These are phyloP conservation scores for Drosophila pruinosa DNA, from an alignment of 1,140 invertebrate species.

Conservation along the genomic window DNA sequence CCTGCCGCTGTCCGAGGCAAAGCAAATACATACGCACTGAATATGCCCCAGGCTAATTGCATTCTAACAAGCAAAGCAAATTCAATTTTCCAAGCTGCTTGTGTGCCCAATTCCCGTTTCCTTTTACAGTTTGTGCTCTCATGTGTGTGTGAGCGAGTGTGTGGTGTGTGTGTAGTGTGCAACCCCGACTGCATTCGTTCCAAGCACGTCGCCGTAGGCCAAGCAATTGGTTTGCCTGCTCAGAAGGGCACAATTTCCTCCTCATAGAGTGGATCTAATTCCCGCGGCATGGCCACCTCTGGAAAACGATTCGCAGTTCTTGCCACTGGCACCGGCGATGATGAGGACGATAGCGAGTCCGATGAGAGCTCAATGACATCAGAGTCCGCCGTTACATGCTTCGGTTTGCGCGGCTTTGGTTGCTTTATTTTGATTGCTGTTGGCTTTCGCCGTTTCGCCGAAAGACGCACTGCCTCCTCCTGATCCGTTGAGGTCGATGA, in stretches of 20 bases:
- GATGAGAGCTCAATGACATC: conserved; percentile 70
- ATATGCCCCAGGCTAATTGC: conserved; percentile 74
- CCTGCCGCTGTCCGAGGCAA: conserved; percentile 31
- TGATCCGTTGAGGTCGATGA: conserved; percentile 61
- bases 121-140: conserved; percentile 4
- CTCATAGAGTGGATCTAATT: conserved; percentile 66
- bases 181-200: conserved; percentile 69
- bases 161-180: conserved; percentile 3
- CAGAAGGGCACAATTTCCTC: conserved; percentile 67
- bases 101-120: conserved; percentile 20
- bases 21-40: conserved; percentile 46
- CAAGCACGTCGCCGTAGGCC: conserved; percentile 57
- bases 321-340: conserved; percentile 11
- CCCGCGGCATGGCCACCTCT: conserved; percentile 12
- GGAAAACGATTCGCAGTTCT: conserved; percentile 15
- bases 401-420: background rate
- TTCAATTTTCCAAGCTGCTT: conserved; percentile 72
- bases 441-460: background rate
- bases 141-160: conserved; percentile 15
- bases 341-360: conserved; percentile 47
- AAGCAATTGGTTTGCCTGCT: background rate
- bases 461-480: conserved; percentile 25
- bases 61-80: conserved; percentile 78
- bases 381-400: conserved; percentile 35
- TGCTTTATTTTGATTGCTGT: background rate